Evolutionary conservation across 2,797 vertebrate genomes (phyloP).

Genomic region (Gallinago solitaria): DNA sequence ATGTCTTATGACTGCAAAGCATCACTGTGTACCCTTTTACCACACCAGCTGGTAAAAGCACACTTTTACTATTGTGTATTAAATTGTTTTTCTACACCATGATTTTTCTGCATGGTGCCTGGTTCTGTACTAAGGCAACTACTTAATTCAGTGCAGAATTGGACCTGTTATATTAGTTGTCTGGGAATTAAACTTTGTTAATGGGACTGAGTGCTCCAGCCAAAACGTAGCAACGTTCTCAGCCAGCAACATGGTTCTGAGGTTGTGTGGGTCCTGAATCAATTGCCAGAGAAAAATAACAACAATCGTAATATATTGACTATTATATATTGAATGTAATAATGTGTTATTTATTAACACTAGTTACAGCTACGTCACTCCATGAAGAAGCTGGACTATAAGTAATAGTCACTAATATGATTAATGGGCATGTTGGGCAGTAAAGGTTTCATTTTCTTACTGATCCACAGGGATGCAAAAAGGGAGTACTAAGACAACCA

Average conservation of each 20-base stretch:
- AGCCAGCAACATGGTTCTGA: not conserved
- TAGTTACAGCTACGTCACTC: not conserved
- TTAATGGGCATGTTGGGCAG: not conserved
- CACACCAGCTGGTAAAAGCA: not conserved
- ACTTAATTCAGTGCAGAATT: not conserved
- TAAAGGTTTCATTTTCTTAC: not conserved
- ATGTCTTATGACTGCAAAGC: not conserved
- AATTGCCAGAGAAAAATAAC: not conserved
- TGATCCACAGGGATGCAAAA: not conserved
- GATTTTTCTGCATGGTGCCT: not conserved
- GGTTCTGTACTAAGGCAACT: not conserved
- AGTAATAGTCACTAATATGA: not conserved
- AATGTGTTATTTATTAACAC: not conserved
- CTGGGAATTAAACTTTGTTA: not conserved
- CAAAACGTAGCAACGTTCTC: not conserved
- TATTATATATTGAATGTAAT: not conserved
- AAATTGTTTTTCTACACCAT: not conserved
- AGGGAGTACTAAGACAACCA: not conserved
- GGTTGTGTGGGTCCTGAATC: not conserved
- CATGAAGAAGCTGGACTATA: not conserved
- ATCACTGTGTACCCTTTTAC: not conserved
- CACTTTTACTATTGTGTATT: not conserved
- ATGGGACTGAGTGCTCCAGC: not conserved
- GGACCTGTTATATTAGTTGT: not conserved
- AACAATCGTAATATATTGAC: not conserved